Conservation (phyloP, 2,888 invertebrate genomes). For the Harpalus rufipes region DNA sequence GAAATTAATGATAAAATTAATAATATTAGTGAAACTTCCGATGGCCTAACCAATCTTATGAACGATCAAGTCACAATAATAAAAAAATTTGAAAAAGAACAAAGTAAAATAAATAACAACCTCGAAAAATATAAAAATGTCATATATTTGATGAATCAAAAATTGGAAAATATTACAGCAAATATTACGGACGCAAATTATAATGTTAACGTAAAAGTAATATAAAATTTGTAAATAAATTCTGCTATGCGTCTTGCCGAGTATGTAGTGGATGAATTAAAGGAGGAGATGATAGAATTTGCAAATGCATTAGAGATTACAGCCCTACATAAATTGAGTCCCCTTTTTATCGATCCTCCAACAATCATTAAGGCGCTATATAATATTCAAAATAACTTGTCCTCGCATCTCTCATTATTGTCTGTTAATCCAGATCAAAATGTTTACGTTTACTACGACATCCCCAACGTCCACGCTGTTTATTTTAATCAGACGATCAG, state of each 20-base stretch:
- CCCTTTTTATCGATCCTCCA: constrained; percentile 45
- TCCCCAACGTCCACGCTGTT: not conserved
- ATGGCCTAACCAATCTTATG: constrained; percentile 35
- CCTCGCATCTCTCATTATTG: not conserved
- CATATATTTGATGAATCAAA: constrained; percentile 1
- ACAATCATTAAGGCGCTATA: constrained; percentile 5
- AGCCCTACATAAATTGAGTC: constrained; percentile 43
- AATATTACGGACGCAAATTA: not conserved
- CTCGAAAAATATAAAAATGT: constrained; percentile 2
- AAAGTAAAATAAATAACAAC: constrained; percentile 12
- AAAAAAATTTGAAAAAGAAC: not conserved
- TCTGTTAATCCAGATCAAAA: not conserved
- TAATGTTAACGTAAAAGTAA: not conserved
- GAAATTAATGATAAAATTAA: constrained; percentile 55
- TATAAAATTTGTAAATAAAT: not conserved
- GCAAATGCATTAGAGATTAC: constrained; percentile 48
- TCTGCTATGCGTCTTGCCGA: not conserved
- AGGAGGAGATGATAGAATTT: constrained; percentile 19
- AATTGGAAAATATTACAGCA: not conserved
- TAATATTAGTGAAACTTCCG: not conserved
- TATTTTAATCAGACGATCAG: not conserved
- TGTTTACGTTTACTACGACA: not conserved
- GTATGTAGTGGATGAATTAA: constrained; percentile 45
- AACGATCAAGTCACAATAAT: constrained; percentile 56
- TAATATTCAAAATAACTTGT: constrained; percentile 23